Evolutionary conservation across 64 coral and sea anemone species (phyloP), one percentile per base, ranked within the genome.

Genomic region (Astreopora myriophthalma): DNA sequence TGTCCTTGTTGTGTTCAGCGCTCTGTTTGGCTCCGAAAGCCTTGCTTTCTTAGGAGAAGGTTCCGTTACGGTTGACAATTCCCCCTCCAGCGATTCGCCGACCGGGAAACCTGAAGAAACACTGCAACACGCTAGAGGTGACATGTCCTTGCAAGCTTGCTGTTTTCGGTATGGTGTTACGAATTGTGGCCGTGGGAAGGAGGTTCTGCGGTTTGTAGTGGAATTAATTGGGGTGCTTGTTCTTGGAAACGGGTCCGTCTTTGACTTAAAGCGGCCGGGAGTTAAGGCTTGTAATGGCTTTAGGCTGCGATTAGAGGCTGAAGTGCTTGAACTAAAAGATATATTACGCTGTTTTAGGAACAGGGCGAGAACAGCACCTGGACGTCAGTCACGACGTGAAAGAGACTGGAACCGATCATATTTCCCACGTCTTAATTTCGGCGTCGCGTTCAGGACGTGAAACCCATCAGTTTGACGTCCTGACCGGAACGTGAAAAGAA

Each of bases 151-250:
- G 5, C 31, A 23, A 0, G 34, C 33, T 14, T 37, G 51, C n/a
- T 64, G 79, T 0, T 64, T 83, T 83, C 79, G 19, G 33, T 83
- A 83, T 37, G 79, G 79, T 30, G 79, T 64, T 3, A 38, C 34
- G 23, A 83, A 83, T 5, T 12, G 79, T 1, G 79, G 79, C 0
- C 79, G 57, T 64, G 79, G 79, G 6, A 8, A 57, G 32, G 1
- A 34, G 51, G 17, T 40, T 34, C 79, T 38, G 20, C 33, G 57
- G 30, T 10, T 64, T 38, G 52, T 31, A 17, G 2, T 25, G 20
- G 79, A 33, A 63, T 83, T 83, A 8, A 83, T 6, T 19, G 57
- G 79, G 3, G 57, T 83, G 57, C 79, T 83, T 38, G 79, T 83
- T 38, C 57, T 63, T 65, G 79, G 79, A 24, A 25, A 38, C 20